Percentiles rank a stretch among this genome's conserved stretches.
phyloP scores from a whole-genome alignment of 2,888 invertebrate genomes.

The Nomada lathburiana region DNA sequence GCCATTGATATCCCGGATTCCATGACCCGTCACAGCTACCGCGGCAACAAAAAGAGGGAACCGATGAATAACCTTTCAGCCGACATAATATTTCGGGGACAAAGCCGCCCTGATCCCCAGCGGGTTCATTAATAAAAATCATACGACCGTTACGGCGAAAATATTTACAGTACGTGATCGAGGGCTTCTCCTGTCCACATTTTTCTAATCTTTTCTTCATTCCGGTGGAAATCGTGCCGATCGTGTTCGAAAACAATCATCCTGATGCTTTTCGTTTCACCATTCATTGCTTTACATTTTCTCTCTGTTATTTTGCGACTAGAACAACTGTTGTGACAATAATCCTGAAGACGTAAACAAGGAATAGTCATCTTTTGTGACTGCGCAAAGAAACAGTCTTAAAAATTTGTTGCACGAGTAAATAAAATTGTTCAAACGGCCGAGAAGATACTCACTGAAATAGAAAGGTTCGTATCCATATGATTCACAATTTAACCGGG shows the following conservation, averaged over 20 bases:
- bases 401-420: no score
- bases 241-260: not conserved
- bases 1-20: constrained; percentile 60
- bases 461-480: no score
- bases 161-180: constrained; percentile 69
- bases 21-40: constrained; percentile 53
- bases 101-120: constrained; percentile 24
- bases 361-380: no score
- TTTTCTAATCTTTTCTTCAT: not conserved
- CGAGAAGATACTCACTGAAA: no score
- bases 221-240: not conserved
- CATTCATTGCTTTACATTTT: no score
- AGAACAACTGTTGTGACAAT: no score
- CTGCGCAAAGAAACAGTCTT: no score
- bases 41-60: constrained; percentile 44
- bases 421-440: no score
- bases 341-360: no score
- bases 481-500: no score
- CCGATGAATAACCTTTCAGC: constrained; percentile 52
- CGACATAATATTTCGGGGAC: constrained; percentile 56
- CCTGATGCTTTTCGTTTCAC: no score
- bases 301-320: no score
- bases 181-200: not conserved
- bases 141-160: constrained; percentile 75
- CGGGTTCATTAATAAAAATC: constrained; percentile 80